Evolutionary conservation across 2,113 vertebrate genomes (phyloP).

Genomic region (Chunga burmeisteri): DNA sequence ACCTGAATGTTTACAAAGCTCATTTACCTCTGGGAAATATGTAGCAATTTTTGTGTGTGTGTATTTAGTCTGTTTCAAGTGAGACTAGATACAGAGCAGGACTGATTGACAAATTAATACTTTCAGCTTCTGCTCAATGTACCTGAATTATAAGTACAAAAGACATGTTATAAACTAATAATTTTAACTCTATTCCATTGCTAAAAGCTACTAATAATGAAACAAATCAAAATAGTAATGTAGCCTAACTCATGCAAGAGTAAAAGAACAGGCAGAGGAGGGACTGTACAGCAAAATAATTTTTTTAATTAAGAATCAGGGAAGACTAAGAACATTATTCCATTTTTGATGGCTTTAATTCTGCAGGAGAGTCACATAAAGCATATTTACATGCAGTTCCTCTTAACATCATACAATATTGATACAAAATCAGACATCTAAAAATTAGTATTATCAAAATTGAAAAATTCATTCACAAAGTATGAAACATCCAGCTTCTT

Average conservation of each 20-base stretch:
- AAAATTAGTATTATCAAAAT: background rate
- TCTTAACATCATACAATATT: background rate
- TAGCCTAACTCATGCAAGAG: conserved; percentile 29
- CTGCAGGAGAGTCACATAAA: background rate
- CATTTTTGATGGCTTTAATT: conserved; percentile 24
- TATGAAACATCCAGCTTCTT: background rate
- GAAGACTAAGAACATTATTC: background rate
- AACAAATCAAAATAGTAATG: conserved; percentile 67
- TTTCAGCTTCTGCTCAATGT: conserved; percentile 58
- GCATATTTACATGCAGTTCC: background rate
- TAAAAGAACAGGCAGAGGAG: conserved; percentile 22
- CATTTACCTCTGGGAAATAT: conserved; percentile 41
- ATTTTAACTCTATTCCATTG: conserved; percentile 61
- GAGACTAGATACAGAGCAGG: conserved; percentile 43
- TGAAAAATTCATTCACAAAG: background rate
- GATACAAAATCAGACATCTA: background rate
- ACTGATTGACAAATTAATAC: conserved; percentile 70
- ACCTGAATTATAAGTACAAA: conserved; percentile 57
- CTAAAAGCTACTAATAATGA: conserved; percentile 65
- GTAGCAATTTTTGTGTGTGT: background rate
- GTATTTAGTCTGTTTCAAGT: conserved; percentile 43
- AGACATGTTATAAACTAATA: conserved; percentile 54
- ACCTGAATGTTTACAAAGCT: conserved; percentile 60
- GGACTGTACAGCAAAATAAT: conserved; percentile 33
- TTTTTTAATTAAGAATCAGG: conserved; percentile 47